A percentile compares a stretch with the other conserved stretches of the same genome.
Evolutionary conservation across 1,140 invertebrate species (phyloP).

Genomic region (Trichonephila clavata): DNA sequence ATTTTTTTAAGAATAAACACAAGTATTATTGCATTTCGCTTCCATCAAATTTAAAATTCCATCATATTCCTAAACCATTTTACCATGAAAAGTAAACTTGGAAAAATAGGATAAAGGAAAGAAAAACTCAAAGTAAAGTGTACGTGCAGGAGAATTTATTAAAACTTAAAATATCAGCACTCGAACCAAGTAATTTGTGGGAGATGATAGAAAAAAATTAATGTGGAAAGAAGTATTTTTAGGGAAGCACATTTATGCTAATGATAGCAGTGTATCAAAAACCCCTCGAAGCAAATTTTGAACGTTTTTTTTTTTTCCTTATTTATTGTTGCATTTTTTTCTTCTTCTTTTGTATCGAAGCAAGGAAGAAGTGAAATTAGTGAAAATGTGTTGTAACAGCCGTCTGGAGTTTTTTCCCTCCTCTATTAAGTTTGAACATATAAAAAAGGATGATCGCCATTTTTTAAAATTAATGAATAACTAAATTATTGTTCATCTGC

Average conservation of each 20-base stretch:
- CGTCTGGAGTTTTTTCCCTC: background rate
- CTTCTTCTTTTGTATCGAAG: background rate
- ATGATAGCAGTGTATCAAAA: slow-evolving; percentile 42
- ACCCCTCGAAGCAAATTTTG: background rate
- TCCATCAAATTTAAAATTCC: background rate
- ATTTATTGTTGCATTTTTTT: background rate
- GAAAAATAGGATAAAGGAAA: background rate
- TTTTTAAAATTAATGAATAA: slow-evolving; percentile 38
- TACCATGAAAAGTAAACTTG: background rate
- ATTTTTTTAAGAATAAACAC: too few relatives aligned
- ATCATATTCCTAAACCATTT: background rate
- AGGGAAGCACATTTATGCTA: slow-evolving; percentile 58
- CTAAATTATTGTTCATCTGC: background rate
- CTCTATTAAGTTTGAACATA: background rate
- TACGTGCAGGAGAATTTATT: background rate
- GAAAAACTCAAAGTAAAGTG: background rate
- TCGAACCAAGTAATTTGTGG: background rate
- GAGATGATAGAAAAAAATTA: slow-evolving; percentile 26
- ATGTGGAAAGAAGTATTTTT: slow-evolving; percentile 38
- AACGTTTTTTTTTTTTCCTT: background rate
- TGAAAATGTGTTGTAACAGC: slow-evolving; percentile 1
- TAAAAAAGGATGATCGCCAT: background rate
- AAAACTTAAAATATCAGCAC: slow-evolving; percentile 35
- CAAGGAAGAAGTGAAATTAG: background rate
- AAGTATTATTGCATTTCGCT: background rate